Base-by-base conservation (phyloP, 1,140 invertebrate species). In the Nilaparvata lugens region DNA sequence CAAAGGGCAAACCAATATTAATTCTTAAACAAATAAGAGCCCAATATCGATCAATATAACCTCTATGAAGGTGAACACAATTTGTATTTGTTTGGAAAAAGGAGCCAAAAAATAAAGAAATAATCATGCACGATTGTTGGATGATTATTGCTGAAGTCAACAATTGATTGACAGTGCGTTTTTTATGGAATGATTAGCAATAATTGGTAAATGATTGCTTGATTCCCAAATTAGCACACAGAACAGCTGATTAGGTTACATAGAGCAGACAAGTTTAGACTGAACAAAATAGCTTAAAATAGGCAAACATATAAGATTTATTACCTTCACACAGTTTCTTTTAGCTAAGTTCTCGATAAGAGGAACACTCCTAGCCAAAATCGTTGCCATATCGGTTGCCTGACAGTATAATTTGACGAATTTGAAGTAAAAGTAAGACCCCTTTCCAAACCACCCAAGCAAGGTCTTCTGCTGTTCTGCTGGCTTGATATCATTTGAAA, bases 141-240 rank as follows among this genome's bases (percentile, higher is more conserved):
- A 35, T 35, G 4, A 35, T 11, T 35, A 35, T 28, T 28, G 25
- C 25, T 28, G 25, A 28, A 4, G 7, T 52, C 51, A 53, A 53
- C 9, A 16, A 53, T 16, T 21, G 23, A 16, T 35, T 19, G 35
- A 52, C 16, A 9, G 11, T 61, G 14, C 25, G 62, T n/a, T 42
- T 25, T 13, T 40, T 52, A 57, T 53, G 52, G 23, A 56, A 72
- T 74, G 73, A 76, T 75, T 71, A 68, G 65, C 64, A 65, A 56
- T 64, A 65, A 56, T 62, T 65, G 65, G 55, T 66, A 69, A 60
- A 69, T 73, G 70, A 64, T 58, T 64, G 69, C 71, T 73, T 73
- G 70, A 73, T 72, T 71, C 71, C 68, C 69, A 70, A 69, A 70
- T 72, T 71, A 73, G 73, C 69, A 68, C 73, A 71, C 74, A 69